Evolutionary conservation across 2,113 vertebrate species (phyloP).

Genomic region (Tursiops truncatus): DNA sequence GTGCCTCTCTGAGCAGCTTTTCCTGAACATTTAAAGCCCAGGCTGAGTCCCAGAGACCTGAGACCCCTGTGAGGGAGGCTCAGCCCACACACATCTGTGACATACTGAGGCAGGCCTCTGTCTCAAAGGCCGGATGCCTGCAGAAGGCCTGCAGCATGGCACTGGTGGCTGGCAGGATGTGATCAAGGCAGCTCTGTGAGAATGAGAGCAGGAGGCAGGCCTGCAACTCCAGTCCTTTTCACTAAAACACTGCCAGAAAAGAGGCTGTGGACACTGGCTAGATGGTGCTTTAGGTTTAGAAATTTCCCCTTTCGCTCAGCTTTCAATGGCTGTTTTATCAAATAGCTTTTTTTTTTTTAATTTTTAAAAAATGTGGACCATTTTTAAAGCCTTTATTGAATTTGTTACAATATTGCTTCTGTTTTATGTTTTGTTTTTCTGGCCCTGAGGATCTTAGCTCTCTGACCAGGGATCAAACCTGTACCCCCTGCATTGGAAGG

Average conservation of each 20-base stretch:
- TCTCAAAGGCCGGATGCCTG: neutral
- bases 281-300: too few relatives aligned
- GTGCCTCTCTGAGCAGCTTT: neutral
- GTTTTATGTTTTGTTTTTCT: too few relatives aligned
- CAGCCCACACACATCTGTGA: neutral
- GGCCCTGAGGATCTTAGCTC: too few relatives aligned
- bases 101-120: neutral
- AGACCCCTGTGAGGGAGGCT: neutral
- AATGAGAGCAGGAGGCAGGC: neutral
- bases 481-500: too few relatives aligned
- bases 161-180: neutral
- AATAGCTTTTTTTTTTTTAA: neutral
- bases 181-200: slow-evolving; percentile 48
- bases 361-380: too few relatives aligned
- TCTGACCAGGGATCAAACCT: too few relatives aligned
- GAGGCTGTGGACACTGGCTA: neutral
- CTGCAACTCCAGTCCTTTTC: neutral
- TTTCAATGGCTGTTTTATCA: too few relatives aligned
- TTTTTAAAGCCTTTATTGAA: too few relatives aligned
- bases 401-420: too few relatives aligned
- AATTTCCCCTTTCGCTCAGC: too few relatives aligned
- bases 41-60: neutral
- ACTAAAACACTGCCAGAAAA: neutral
- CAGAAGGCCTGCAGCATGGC: neutral
- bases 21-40: neutral